Conservation (phyloP, 2,113 vertebrate species). For the Leucosticte australis region DNA sequence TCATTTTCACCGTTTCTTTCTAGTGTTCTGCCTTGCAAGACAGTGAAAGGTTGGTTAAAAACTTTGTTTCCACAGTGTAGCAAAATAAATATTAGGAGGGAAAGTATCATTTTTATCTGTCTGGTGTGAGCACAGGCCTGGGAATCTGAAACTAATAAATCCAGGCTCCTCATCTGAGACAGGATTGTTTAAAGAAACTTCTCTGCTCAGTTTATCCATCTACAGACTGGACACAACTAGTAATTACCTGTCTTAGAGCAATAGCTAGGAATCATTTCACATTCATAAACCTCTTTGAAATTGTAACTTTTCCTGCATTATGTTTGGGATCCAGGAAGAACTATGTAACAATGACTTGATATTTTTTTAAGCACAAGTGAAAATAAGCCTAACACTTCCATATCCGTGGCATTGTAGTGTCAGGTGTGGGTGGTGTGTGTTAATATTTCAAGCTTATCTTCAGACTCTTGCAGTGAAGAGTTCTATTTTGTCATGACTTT, state of each 20-base stretch:
- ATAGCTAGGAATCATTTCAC: neutral
- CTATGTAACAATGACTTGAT: neutral
- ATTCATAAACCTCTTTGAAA: neutral
- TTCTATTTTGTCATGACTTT: neutral
- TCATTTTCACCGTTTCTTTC: neutral
- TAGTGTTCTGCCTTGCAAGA: neutral
- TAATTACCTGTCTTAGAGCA: neutral
- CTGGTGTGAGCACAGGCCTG: neutral
- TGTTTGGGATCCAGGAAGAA: neutral
- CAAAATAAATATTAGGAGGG: neutral
- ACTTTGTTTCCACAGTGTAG: neutral
- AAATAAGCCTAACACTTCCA: neutral
- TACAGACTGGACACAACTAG: neutral
- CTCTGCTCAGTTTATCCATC: neutral
- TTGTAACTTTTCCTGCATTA: neutral
- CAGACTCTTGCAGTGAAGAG: neutral
- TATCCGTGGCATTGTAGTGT: rapidly evolving
- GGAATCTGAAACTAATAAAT: neutral
- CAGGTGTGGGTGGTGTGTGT: neutral
- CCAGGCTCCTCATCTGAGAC: neutral
- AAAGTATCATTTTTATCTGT: neutral
- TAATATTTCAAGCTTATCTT: neutral
- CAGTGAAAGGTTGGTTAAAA: neutral
- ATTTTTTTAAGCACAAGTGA: neutral
- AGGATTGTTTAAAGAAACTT: neutral